Conservation (phyloP, 2,113 vertebrate genomes). For the Choloepus hoffmanni region DNA sequence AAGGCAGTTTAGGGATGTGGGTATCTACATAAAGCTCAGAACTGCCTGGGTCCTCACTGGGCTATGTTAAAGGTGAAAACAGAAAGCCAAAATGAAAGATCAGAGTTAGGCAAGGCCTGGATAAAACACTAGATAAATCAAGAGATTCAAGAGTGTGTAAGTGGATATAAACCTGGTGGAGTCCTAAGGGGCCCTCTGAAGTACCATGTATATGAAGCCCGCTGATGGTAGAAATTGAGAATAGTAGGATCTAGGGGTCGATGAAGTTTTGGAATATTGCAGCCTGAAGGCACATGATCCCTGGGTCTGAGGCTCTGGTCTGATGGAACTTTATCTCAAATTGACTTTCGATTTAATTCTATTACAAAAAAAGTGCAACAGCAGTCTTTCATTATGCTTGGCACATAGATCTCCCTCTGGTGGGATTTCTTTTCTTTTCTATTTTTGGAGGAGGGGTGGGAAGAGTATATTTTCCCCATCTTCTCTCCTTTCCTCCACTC, state of each 20-base stretch:
- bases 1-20: neutral
- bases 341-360: neutral
- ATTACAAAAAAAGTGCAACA: neutral
- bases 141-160: neutral
- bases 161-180: neutral
- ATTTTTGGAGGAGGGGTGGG: neutral
- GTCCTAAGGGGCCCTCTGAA: neutral
- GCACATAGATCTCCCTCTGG: constrained; percentile 55
- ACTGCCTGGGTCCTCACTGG: neutral
- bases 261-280: neutral
- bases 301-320: neutral
- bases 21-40: neutral
- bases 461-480: neutral
- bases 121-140: neutral
- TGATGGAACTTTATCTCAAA: neutral
- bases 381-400: constrained; percentile 72
- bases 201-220: neutral
- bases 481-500: neutral
- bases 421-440: constrained; percentile 35
- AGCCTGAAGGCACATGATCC: neutral
- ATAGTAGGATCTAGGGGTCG: neutral
- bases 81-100: neutral
- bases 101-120: neutral
- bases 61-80: neutral
- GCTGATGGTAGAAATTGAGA: neutral